Percentiles rank a stretch among this genome's conserved stretches.
Evolutionary conservation across 1,140 invertebrate species (phyloP).

Genomic region (Ostrea edulis): DNA sequence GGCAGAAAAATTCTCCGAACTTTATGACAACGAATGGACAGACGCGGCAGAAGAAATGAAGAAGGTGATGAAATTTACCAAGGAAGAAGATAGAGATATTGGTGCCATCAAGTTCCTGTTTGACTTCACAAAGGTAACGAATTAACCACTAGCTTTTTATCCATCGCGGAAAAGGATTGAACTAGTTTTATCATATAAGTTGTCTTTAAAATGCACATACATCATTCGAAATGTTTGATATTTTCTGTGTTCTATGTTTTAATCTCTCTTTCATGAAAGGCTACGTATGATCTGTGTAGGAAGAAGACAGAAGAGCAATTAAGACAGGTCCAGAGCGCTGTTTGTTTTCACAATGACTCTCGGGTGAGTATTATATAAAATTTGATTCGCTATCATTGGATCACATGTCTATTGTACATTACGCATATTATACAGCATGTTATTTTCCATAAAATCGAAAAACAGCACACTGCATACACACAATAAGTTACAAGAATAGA

Average conservation of each 20-base stretch:
- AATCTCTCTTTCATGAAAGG: not conserved
- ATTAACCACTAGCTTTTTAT: not conserved
- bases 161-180: not conserved
- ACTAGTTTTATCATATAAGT: not conserved
- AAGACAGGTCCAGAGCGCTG: not conserved
- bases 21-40: conserved; percentile 42
- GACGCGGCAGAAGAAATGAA: conserved; percentile 6
- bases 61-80: not conserved
- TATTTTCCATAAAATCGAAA: too few species aligned
- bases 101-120: not conserved
- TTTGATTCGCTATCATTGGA: too few species aligned
- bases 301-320: not conserved
- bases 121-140: not conserved
- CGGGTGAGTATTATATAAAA: not conserved
- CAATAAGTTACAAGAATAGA: too few species aligned
- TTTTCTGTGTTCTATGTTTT: not conserved
- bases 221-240: not conserved
- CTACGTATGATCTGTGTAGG: not conserved
- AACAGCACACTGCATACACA: too few species aligned
- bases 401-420: too few species aligned
- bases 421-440: too few species aligned
- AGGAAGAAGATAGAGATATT: not conserved
- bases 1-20: conserved; percentile 34
- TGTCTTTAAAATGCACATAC: not conserved
- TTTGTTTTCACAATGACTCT: not conserved